A percentile compares a stretch with the other conserved stretches of the same genome.
Evolutionary conservation across 2,113 vertebrate species (phyloP).

Genomic region (Microtus oregoni): DNA sequence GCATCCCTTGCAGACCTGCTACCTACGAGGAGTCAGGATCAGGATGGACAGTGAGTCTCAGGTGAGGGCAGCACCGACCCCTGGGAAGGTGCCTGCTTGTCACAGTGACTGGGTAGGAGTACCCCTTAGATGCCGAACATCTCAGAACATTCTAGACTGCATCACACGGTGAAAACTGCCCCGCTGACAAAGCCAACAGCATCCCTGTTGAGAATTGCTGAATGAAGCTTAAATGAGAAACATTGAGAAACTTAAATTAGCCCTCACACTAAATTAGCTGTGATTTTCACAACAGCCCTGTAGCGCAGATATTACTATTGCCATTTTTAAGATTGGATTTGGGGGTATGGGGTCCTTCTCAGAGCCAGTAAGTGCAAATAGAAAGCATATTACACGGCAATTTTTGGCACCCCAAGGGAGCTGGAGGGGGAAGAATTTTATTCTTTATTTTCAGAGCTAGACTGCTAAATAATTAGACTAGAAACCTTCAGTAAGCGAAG

Average conservation of each 20-base stretch:
- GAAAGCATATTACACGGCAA: conserved; percentile 43
- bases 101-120: neutral
- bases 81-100: neutral
- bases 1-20: neutral
- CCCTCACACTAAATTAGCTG: conserved; percentile 68
- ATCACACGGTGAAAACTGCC: neutral
- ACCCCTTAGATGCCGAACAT: neutral
- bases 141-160: neutral
- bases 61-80: neutral
- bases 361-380: conserved; percentile 65
- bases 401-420: conserved; percentile 47
- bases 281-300: conserved; percentile 72
- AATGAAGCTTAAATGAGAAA: conserved; percentile 68
- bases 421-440: conserved; percentile 25
- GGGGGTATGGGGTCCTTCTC: conserved; percentile 69
- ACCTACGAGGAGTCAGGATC: neutral
- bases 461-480: conserved; percentile 61
- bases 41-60: neutral
- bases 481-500: conserved; percentile 38
- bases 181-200: conserved; percentile 32
- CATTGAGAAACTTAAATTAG: conserved; percentile 63
- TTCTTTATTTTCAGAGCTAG: conserved; percentile 70
- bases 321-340: conserved; percentile 74
- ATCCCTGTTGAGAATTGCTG: conserved; percentile 67
- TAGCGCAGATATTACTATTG: conserved; percentile 66